Evolutionary conservation across 1,140 invertebrate species (phyloP).

Genomic region (Semibalanus balanoides): DNA sequence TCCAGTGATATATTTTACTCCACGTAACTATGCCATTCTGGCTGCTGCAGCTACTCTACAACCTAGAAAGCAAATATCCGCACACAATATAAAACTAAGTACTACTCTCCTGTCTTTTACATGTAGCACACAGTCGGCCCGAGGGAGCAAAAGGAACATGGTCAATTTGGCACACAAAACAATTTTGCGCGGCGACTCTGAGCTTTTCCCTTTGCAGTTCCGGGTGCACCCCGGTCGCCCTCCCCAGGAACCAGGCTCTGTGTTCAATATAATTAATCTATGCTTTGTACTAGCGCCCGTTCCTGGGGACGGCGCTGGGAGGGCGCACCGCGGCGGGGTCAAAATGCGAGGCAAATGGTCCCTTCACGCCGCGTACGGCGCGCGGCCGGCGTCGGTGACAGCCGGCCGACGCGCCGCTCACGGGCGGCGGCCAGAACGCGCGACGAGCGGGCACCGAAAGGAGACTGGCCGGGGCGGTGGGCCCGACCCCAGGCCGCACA

Average conservation of each 20-base stretch:
- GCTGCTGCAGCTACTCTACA: not conserved
- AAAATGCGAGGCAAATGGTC: not conserved
- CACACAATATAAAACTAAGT: conserved; percentile 2
- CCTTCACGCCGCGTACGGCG: not conserved
- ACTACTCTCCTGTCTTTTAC: not conserved
- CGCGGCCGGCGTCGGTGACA: no score
- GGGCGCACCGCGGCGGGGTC: not conserved
- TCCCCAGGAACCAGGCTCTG: not conserved
- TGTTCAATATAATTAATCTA: not conserved
- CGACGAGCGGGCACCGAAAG: not conserved
- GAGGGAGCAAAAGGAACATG: not conserved
- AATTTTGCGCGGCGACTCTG: not conserved
- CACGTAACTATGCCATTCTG: not conserved
- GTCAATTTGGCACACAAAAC: not conserved
- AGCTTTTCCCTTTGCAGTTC: not conserved
- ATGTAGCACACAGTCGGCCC: not conserved
- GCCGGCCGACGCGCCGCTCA: no score
- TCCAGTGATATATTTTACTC: conserved; percentile 2
- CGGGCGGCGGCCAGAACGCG: no score
- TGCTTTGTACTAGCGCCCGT: conserved; percentile 1
- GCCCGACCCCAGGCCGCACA: not conserved
- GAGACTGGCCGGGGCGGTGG: not conserved
- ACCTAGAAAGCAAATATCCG: not conserved
- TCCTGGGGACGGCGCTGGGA: not conserved
- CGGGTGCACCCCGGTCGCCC: not conserved